Evolutionary conservation across 2,113 vertebrate species (phyloP).

Genomic region (Holacanthus passer): DNA sequence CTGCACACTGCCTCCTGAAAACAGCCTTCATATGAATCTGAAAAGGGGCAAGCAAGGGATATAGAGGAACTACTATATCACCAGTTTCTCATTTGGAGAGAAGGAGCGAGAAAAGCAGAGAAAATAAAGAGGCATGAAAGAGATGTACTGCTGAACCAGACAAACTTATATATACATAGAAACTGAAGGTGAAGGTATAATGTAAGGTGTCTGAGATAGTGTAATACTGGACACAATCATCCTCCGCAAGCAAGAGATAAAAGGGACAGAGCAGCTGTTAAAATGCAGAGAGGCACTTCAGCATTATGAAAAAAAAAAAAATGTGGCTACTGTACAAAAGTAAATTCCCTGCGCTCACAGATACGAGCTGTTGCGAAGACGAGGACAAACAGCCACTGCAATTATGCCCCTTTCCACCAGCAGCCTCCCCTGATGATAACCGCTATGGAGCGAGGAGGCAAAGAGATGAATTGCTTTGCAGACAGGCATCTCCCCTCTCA

Average conservation of each 20-base stretch:
- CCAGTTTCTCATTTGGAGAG: conserved; percentile 3
- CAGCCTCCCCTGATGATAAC: conserved; percentile 66
- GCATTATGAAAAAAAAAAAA: conserved; percentile 33
- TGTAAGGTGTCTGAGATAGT: conserved; percentile 41
- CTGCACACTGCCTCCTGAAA: not conserved
- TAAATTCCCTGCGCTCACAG: conserved; percentile 44
- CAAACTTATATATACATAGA: conserved; percentile 19
- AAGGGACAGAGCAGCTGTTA: conserved; percentile 39
- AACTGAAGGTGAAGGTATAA: conserved; percentile 37
- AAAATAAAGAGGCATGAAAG: not conserved
- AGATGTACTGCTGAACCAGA: conserved; percentile 9
- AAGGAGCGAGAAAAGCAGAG: not conserved
- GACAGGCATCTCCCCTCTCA: conserved; percentile 58
- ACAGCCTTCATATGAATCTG: not conserved
- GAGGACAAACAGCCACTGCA: conserved; percentile 68
- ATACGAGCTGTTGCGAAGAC: conserved; percentile 32
- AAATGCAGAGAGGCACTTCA: conserved; percentile 46
- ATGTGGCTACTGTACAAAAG: conserved; percentile 39
- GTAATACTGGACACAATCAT: conserved; percentile 52
- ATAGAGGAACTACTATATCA: not conserved
- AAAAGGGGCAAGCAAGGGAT: not conserved
- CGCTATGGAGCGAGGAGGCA: conserved; percentile 35
- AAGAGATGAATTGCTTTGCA: conserved; percentile 67
- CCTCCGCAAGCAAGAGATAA: conserved; percentile 40
- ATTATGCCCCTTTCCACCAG: conserved; percentile 59